These are phyloP conservation scores for Rhagium mordax DNA, from an alignment of 2,888 invertebrate species.

Conservation along the genomic window DNA sequence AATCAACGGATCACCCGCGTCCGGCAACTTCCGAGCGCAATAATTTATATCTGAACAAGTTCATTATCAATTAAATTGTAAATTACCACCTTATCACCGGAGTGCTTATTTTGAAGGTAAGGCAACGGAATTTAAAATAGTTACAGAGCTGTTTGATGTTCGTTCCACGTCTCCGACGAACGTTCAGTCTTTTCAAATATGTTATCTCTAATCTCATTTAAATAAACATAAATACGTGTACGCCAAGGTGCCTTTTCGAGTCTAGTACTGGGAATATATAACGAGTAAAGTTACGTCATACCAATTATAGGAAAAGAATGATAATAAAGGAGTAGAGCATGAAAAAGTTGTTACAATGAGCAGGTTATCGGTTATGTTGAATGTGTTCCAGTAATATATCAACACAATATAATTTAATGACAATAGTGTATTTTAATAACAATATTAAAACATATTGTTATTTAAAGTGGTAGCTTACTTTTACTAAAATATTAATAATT, in stretches of 20 bases:
- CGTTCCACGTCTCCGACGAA: conserved; percentile 8
- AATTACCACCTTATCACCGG: neutral
- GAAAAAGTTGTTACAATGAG: conserved; percentile 3
- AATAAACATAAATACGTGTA: conserved; percentile 22
- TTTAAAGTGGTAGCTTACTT: no score
- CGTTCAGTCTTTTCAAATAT: conserved; percentile 15
- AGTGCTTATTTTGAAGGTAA: neutral
- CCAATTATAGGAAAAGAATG: conserved; percentile 18
- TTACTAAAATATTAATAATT: no score
- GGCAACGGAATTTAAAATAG: neutral
- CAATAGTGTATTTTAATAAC: neutral
- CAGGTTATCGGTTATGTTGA: neutral
- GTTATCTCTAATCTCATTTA: conserved; percentile 29
- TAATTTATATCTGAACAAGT: no score
- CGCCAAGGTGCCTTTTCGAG: conserved; percentile 8
- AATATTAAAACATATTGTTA: neutral
- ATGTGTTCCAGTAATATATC: neutral
- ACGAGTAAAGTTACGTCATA: conserved; percentile 11
- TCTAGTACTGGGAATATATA: conserved; percentile 7
- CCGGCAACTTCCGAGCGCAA: no score
- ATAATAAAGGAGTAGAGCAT: neutral
- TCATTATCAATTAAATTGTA: conserved; percentile 18
- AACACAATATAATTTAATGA: neutral
- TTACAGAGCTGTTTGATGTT: neutral
- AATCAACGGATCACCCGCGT: no score